Evolutionary conservation across 2,888 invertebrate species (phyloP).

Genomic region (Margaritifera margaritifera): DNA sequence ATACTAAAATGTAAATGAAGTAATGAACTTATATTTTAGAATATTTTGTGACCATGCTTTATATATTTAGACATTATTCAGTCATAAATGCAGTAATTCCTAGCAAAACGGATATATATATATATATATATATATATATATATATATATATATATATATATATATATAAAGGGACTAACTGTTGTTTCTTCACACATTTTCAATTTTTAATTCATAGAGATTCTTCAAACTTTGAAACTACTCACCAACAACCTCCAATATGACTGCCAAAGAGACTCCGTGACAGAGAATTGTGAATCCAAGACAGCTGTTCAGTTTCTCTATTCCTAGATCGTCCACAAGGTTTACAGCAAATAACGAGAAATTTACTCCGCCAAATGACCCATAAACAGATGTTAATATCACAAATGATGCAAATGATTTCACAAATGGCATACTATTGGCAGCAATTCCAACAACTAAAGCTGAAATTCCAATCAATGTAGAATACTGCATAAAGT

Average conservation of each 20-base stretch:
- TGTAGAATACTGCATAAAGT: conserved; percentile 13
- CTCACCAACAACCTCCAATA: conserved; percentile 16
- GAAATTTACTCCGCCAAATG: conserved; percentile 9
- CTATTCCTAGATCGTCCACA: conserved; percentile 15
- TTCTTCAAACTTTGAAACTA: background rate
- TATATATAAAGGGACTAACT: no score
- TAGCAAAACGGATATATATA: no score
- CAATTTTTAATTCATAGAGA: no score
- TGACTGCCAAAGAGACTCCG: conserved; percentile 13
- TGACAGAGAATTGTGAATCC: conserved; percentile 19
- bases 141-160: no score
- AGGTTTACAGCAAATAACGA: conserved; percentile 19
- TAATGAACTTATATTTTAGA: no score
- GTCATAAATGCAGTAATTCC: no score
- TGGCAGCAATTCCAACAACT: conserved; percentile 14
- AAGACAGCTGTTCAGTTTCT: conserved; percentile 16
- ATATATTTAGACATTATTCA: no score
- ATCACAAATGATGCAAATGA: conserved; percentile 14
- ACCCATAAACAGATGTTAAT: conserved; percentile 17
- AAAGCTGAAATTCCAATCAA: conserved; percentile 12
- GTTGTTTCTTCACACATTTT: no score
- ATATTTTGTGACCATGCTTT: no score
- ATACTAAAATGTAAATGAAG: no score
- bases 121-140: no score
- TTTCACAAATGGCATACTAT: conserved; percentile 11